Conservation (phyloP, 2,888 invertebrate species). For the Nemotelus nigrinus region DNA sequence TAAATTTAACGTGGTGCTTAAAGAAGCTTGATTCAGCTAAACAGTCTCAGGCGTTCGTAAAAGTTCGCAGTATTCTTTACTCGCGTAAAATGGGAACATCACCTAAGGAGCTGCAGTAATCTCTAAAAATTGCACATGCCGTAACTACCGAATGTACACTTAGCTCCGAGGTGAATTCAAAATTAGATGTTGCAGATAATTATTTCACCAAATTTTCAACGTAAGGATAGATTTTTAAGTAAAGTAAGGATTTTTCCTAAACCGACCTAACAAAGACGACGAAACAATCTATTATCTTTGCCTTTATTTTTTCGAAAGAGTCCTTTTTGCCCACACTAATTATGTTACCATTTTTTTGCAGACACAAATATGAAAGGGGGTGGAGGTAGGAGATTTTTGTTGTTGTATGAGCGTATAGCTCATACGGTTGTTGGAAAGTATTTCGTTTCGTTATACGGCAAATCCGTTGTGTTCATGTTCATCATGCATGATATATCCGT, state of each 20-base stretch:
- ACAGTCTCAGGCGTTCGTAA: too few relatives aligned
- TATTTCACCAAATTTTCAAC: too few relatives aligned
- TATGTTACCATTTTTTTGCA: constrained; percentile 65
- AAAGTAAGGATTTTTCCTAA: background rate
- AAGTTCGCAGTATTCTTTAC: too few relatives aligned
- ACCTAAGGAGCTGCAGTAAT: too few relatives aligned
- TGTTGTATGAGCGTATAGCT: constrained; percentile 43
- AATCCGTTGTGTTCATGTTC: background rate
- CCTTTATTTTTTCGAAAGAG: background rate
- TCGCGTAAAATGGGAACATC: too few relatives aligned
- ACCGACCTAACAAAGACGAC: constrained; percentile 1
- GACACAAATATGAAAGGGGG: constrained; percentile 79
- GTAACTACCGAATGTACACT: too few relatives aligned
- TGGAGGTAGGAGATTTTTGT: constrained; percentile 73
- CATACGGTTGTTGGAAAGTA: constrained; percentile 15
- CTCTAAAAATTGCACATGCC: too few relatives aligned
- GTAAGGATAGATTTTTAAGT: too few relatives aligned
- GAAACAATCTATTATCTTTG: constrained; percentile 9
- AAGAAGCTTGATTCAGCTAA: too few relatives aligned
- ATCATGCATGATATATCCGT: constrained; percentile 14
- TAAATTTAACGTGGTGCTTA: too few relatives aligned
- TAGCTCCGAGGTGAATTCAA: too few relatives aligned
- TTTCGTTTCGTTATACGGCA: background rate
- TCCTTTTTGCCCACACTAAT: constrained; percentile 32
- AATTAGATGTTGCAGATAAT: too few relatives aligned